These are phyloP conservation scores for Ailuropoda melanoleuca DNA, from an alignment of 2,113 vertebrate species.

Conservation along the genomic window DNA sequence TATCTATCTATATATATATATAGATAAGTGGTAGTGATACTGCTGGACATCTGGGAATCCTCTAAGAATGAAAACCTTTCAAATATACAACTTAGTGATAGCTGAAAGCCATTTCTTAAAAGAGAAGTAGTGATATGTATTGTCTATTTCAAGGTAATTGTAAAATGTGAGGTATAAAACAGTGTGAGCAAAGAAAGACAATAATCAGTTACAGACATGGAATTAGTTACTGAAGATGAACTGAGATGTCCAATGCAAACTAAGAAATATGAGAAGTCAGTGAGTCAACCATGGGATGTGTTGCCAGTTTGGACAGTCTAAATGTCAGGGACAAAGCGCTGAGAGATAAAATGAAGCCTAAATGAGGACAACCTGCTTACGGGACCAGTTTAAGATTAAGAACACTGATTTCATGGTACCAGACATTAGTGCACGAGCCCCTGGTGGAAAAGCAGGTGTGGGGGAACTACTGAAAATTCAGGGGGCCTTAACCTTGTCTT, in stretches of 20 bases:
- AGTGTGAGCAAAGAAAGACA: neutral
- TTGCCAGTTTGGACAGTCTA: neutral
- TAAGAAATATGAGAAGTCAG: neutral
- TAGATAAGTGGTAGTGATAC: neutral
- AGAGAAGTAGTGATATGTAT: neutral
- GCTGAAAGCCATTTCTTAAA: neutral
- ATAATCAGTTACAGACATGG: neutral
- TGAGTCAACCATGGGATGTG: neutral
- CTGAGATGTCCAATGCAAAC: neutral
- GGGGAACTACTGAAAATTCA: neutral
- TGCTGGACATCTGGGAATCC: neutral
- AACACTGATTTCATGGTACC: neutral
- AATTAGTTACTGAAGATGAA: neutral
- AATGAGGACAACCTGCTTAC: neutral
- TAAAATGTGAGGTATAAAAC: neutral
- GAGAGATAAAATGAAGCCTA: neutral
- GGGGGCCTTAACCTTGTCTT: neutral
- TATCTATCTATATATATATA: no score
- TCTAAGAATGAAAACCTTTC: neutral
- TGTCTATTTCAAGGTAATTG: neutral
- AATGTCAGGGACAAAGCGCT: neutral
- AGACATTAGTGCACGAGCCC: neutral
- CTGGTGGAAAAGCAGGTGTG: neutral
- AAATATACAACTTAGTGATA: neutral
- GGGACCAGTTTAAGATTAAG: neutral